Conservation (phyloP, 2,113 vertebrate genomes). For the Pituophis catenifer region DNA sequence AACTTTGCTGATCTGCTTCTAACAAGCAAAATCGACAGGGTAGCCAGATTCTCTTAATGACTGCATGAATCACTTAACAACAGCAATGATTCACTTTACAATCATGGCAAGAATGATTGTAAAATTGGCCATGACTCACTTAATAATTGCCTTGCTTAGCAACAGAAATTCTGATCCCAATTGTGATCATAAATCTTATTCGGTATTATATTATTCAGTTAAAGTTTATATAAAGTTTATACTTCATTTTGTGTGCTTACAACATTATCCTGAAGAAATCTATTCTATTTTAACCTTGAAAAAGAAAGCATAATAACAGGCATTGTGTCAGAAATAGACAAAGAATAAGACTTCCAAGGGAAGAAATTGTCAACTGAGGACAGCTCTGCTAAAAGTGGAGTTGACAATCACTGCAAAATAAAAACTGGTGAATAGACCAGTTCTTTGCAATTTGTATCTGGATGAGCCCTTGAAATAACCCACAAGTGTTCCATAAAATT, state of each 20-base stretch:
- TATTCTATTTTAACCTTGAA: neutral
- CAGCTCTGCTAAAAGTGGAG: neutral
- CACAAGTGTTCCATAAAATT: neutral
- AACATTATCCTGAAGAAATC: neutral
- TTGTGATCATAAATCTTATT: neutral
- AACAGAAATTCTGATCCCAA: neutral
- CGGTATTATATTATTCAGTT: neutral
- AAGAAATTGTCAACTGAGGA: neutral
- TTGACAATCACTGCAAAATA: neutral
- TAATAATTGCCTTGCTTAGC: neutral
- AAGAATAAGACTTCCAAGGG: neutral
- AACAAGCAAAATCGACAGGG: neutral
- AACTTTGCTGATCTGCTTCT: neutral
- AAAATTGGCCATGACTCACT: neutral
- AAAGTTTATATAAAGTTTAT: neutral
- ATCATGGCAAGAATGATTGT: neutral
- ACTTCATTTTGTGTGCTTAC: neutral
- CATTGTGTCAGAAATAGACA: neutral
- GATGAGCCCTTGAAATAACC: neutral
- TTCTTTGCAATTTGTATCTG: neutral
- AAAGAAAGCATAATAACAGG: neutral
- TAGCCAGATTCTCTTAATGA: neutral
- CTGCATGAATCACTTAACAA: neutral
- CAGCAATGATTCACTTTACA: neutral
- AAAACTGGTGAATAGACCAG: neutral